These are phyloP conservation scores for Heliopora coerulea DNA, from an alignment of 92 coral and sea anemone species.

Conservation along the genomic window DNA sequence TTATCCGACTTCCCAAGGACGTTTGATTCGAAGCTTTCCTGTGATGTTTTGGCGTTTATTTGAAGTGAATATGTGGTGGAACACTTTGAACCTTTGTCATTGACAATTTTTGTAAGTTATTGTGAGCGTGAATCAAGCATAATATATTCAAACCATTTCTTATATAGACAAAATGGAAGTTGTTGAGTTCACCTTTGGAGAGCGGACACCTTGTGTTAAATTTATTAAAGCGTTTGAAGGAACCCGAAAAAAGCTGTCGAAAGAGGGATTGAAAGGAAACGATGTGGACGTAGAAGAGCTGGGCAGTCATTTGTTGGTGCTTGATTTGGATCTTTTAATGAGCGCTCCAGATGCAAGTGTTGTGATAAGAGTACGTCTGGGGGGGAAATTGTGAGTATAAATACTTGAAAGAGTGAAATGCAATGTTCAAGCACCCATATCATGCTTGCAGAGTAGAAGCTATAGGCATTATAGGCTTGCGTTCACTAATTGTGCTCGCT, in stretches of 20 bases:
- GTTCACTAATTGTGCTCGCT: no score
- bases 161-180: constrained; percentile 76
- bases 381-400: constrained; percentile 84
- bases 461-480: no score
- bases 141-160: no score
- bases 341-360: constrained; percentile 87
- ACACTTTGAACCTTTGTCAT: no score
- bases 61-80: no score
- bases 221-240: constrained; percentile 84
- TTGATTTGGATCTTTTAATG: constrained; percentile 79
- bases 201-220: constrained; percentile 81
- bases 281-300: constrained; percentile 72
- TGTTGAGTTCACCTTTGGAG: constrained; percentile 82
- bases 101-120: no score
- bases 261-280: constrained; percentile 39
- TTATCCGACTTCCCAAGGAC: no score
- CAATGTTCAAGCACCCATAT: no score
- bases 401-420: background rate
- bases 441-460: no score
- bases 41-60: no score
- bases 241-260: constrained; percentile 70
- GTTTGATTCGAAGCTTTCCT: no score
- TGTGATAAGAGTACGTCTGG: constrained; percentile 77
- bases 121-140: no score
- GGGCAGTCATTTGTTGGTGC: constrained; percentile 79